These are phyloP conservation scores for Baryphthengus martii DNA, from an alignment of 2,113 vertebrate genomes.

Conservation along the genomic window DNA sequence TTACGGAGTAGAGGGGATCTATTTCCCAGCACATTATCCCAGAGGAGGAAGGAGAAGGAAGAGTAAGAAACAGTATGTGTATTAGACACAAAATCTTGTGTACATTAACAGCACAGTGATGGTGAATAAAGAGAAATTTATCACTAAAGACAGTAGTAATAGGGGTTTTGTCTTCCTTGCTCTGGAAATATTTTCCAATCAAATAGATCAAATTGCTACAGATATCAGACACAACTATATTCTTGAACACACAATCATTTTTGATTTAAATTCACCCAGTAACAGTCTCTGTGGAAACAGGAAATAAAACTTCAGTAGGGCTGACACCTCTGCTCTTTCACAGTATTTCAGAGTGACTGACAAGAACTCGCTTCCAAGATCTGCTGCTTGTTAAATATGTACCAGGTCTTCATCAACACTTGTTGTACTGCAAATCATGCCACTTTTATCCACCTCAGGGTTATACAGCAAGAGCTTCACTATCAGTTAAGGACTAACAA, in stretches of 20 bases:
- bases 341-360: neutral
- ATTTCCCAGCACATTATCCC: neutral
- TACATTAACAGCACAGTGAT: too few relatives aligned
- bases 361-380: neutral
- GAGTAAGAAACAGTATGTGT: too few relatives aligned
- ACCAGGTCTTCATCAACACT: neutral
- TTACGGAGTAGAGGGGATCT: neutral
- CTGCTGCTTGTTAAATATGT: neutral
- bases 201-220: neutral
- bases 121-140: neutral
- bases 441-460: neutral
- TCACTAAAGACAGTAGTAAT: neutral
- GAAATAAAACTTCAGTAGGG: neutral
- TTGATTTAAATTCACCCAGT: neutral
- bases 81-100: too few relatives aligned
- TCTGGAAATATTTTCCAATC: neutral
- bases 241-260: neutral
- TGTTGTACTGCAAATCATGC: neutral
- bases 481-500: neutral
- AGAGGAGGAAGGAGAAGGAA: neutral
- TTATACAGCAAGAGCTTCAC: neutral
- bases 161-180: neutral
- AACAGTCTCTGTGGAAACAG: neutral
- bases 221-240: neutral
- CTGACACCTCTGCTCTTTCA: neutral